Conservation (phyloP, 1,140 invertebrate genomes). For the Meloidogyne exigua region DNA sequence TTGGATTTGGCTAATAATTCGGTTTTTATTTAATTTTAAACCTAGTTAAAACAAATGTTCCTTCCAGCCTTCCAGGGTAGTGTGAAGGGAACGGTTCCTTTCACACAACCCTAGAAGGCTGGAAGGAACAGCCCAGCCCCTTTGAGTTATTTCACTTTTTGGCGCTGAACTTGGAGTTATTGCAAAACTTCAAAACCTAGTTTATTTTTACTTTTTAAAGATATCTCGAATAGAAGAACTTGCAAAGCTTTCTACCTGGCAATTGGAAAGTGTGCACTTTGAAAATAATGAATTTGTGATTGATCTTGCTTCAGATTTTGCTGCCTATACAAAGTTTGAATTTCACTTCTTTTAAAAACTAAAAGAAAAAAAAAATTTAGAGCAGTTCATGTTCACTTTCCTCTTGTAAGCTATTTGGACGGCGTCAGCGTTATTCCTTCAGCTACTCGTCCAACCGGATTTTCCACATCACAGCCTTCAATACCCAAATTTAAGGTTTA, state of each 20-base stretch:
- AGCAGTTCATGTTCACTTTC: constrained; percentile 41
- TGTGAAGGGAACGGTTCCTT: too few species aligned
- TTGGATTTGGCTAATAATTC: constrained; percentile 45
- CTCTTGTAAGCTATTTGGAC: constrained; percentile 44
- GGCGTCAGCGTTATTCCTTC: constrained; percentile 1
- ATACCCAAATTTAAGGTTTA: constrained; percentile 11
- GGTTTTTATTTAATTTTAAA: constrained; percentile 20
- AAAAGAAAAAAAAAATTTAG: constrained; percentile 30
- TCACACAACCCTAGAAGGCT: too few species aligned
- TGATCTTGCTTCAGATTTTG: not conserved
- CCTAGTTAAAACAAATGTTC: too few species aligned
- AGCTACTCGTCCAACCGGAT: not conserved
- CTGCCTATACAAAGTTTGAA: constrained; percentile 17
- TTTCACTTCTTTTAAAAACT: not conserved
- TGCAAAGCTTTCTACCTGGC: constrained; percentile 29
- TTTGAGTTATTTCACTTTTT: too few species aligned
- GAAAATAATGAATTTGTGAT: constrained; percentile 40
- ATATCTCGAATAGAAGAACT: constrained; percentile 35
- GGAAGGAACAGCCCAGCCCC: too few species aligned
- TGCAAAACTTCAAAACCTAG: too few species aligned
- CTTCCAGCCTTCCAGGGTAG: too few species aligned
- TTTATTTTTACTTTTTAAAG: constrained; percentile 34
- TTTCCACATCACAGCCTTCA: not conserved
- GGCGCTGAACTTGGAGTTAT: too few species aligned
- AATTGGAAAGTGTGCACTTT: constrained; percentile 38